A percentile compares a stretch with the other conserved stretches of the same genome.
These are phyloP conservation scores for Brachypodius melanocephalos DNA, from an alignment of 2,113 vertebrate species.

Conservation along the genomic window DNA sequence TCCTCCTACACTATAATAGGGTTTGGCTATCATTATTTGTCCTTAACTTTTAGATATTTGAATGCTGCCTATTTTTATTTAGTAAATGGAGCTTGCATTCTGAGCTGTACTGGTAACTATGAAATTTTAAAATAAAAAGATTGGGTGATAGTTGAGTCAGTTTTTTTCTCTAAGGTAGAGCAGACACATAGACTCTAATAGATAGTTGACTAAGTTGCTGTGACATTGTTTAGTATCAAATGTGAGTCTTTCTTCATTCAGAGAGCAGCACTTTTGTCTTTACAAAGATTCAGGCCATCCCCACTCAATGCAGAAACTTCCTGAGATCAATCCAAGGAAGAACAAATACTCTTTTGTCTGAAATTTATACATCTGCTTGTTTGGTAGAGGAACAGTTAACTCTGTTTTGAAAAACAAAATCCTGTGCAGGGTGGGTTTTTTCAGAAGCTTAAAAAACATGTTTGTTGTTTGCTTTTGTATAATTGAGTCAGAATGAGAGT, in stretches of 20 bases:
- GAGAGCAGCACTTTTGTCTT: neutral
- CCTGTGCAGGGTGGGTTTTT: neutral
- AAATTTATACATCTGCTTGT: neutral
- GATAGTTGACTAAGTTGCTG: neutral
- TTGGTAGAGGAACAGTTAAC: neutral
- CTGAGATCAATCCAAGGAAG: neutral
- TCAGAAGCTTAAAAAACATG: neutral
- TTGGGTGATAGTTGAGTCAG: neutral
- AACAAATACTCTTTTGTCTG: neutral
- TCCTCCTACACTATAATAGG: neutral
- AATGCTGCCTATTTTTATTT: neutral
- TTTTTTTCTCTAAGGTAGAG: neutral
- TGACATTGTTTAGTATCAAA: neutral
- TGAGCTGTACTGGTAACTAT: neutral
- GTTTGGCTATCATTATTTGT: rapidly evolving
- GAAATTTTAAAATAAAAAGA: neutral
- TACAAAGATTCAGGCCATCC: neutral
- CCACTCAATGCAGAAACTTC: neutral
- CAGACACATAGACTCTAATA: neutral
- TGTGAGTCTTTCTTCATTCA: neutral
- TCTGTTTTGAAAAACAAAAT: neutral
- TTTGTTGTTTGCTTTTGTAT: neutral
- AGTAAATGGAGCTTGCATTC: neutral
- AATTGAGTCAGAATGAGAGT: neutral
- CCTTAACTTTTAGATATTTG: neutral